These are phyloP conservation scores for Vanacampus margaritifer DNA, from an alignment of 2,113 vertebrate genomes.

Conservation along the genomic window DNA sequence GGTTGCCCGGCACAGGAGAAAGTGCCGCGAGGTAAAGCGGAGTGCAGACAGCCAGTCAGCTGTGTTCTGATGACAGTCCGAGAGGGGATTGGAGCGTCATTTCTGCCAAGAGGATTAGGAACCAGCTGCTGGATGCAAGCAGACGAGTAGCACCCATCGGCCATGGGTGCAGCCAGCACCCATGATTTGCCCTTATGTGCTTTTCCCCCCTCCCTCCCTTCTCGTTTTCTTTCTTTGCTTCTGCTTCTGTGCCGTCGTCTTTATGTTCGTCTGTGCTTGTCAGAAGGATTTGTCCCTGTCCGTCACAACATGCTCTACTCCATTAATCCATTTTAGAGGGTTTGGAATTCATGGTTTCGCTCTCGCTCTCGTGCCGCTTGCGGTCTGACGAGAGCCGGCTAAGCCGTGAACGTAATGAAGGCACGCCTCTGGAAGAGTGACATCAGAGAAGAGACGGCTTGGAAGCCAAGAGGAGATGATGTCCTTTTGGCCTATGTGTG, in stretches of 20 bases:
- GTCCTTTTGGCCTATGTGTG: conserved; percentile 16
- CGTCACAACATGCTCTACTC: conserved; percentile 48
- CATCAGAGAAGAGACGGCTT: conserved; percentile 13
- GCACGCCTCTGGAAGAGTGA: conserved; percentile 22
- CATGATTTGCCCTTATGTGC: conserved; percentile 20
- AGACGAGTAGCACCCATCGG: conserved; percentile 47
- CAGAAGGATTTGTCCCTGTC: conserved; percentile 54
- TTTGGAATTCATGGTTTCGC: conserved; percentile 46
- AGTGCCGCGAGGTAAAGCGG: conserved; percentile 18
- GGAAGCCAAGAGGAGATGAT: conserved; percentile 15
- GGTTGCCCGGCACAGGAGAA: conserved; percentile 7
- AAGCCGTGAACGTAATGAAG: neutral
- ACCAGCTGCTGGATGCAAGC: conserved; percentile 64
- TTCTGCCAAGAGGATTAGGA: conserved; percentile 74
- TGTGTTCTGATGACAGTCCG: conserved; percentile 43
- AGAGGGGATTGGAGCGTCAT: conserved; percentile 60
- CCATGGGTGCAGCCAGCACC: conserved; percentile 24
- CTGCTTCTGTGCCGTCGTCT: conserved; percentile 37
- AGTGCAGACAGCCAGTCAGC: conserved; percentile 44
- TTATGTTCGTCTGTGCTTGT: conserved; percentile 47
- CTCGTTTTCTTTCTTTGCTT: conserved; percentile 4
- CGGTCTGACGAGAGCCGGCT: conserved; percentile 37
- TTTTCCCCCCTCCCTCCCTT: neutral
- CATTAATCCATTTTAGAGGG: conserved; percentile 68
- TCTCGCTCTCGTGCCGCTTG: conserved; percentile 8